Percentiles rank a stretch among this genome's conserved stretches.
phyloP scores from a whole-genome alignment of 2,113 vertebrate species.

The Solea solea region DNA sequence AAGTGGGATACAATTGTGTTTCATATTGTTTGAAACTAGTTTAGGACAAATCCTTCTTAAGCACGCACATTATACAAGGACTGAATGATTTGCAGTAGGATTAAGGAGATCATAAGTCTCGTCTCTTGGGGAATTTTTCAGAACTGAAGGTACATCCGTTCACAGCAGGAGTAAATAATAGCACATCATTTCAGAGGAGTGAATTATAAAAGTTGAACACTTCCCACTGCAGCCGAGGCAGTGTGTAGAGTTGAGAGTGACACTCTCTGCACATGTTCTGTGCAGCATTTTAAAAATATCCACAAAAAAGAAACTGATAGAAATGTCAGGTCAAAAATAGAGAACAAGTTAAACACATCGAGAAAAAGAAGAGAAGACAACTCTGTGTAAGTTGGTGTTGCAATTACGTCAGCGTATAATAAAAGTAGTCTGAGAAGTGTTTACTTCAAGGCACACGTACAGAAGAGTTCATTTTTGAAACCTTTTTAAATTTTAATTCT shows the following conservation, averaged over 20 bases:
- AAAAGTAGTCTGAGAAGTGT: slow-evolving; percentile 39
- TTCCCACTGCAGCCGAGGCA: slow-evolving; percentile 7
- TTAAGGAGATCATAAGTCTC: slow-evolving; percentile 4
- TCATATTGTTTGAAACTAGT: neutral
- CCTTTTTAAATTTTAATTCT: slow-evolving; percentile 1
- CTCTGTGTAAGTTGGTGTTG: slow-evolving; percentile 50
- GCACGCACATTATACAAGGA: neutral
- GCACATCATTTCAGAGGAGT: slow-evolving; percentile 21
- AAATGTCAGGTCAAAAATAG: slow-evolving; percentile 53
- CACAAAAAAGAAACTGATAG: slow-evolving; percentile 16
- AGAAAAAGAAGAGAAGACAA: slow-evolving; percentile 64
- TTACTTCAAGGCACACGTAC: slow-evolving; percentile 28
- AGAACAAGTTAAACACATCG: slow-evolving; percentile 33
- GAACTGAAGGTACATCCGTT: slow-evolving; percentile 14
- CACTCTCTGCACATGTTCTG: slow-evolving; percentile 8
- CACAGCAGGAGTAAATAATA: slow-evolving; percentile 15
- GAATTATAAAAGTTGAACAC: slow-evolving; percentile 35
- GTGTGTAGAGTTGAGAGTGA: slow-evolving; percentile 21
- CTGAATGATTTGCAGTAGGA: slow-evolving; percentile 5
- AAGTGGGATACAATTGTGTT: neutral
- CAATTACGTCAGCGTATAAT: slow-evolving; percentile 52
- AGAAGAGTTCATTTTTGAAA: slow-evolving; percentile 35
- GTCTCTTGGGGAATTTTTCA: slow-evolving; percentile 7
- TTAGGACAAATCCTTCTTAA: neutral
- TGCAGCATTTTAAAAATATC: slow-evolving; percentile 30